A percentile compares a stretch with the other conserved stretches of the same genome.
Conservation (phyloP, 92 coral and sea anemone genomes). For the Epizoanthus fatuus region DNA sequence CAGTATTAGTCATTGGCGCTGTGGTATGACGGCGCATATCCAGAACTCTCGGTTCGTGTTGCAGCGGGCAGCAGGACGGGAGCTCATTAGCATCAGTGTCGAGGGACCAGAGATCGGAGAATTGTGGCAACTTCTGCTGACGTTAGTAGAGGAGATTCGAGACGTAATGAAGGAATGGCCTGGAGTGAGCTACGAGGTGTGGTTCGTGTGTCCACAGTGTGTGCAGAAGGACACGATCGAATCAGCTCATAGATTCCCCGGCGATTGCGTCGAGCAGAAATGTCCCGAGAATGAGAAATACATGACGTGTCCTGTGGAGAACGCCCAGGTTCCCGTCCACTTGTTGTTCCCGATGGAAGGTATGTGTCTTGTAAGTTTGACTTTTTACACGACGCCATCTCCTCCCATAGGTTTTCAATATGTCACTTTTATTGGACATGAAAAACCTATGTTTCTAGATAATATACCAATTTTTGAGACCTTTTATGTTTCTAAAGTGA, state of each 20-base stretch:
- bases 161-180: conserved; percentile 71
- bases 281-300: conserved; percentile 42
- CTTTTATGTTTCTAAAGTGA: too few species aligned
- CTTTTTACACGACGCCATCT: background rate
- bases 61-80: conserved; percentile 36
- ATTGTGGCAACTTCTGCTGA: conserved; percentile 61
- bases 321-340: conserved; percentile 22
- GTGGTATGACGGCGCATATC: conserved; percentile 65
- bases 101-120: conserved; percentile 54
- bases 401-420: too few species aligned
- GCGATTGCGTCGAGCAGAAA: conserved; percentile 24
- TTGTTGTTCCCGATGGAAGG: conserved; percentile 47
- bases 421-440: too few species aligned
- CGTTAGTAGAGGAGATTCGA: conserved; percentile 43
- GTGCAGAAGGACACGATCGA: conserved; percentile 28
- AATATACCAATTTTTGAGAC: too few species aligned
- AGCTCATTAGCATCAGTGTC: conserved; percentile 49
- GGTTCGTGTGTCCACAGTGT: conserved; percentile 81
- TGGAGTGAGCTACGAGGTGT: conserved; percentile 63
- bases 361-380: background rate
- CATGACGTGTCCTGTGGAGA: conserved; percentile 61
- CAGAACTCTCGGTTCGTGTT: conserved; percentile 44
- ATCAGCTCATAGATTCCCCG: conserved; percentile 61
- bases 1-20: conserved; percentile 72
- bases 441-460: too few species aligned